Evolutionary conservation across 1,140 invertebrate species (phyloP).

Genomic region (Caenorhabditis latens): DNA sequence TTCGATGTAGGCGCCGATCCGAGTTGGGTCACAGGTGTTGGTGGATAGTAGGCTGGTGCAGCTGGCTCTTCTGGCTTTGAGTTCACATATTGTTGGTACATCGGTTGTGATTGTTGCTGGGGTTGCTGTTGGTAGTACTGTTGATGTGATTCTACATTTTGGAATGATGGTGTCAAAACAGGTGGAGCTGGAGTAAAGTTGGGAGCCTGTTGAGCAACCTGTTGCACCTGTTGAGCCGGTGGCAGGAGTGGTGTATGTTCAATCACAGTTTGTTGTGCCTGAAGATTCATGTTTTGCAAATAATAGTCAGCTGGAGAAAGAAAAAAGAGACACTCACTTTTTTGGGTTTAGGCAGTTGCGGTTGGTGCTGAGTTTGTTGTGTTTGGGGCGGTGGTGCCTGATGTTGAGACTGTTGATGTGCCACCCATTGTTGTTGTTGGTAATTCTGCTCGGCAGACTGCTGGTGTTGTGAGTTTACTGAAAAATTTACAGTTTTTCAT

Average conservation of each 20-base stretch:
- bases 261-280: background rate
- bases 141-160: background rate
- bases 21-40: background rate
- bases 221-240: background rate
- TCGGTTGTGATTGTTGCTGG: background rate
- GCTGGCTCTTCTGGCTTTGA: background rate
- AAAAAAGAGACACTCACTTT: background rate
- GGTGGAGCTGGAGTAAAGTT: background rate
- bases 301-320: too few relatives aligned
- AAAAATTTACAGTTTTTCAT: background rate
- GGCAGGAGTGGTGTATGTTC: background rate
- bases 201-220: background rate
- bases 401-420: background rate
- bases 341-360: slow-evolving; percentile 5
- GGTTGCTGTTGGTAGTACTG: background rate
- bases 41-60: background rate
- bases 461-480: background rate
- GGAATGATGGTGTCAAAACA: background rate
- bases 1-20: slow-evolving; percentile 7
- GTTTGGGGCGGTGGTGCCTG: background rate
- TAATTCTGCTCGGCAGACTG: slow-evolving; percentile 24
- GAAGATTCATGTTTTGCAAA: background rate
- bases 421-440: background rate
- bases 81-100: background rate
- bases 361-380: slow-evolving; percentile 1